Percentiles rank a stretch among this genome's conserved stretches.
Evolutionary conservation across 1,140 invertebrate species (phyloP).

Genomic region (Ladona fulva): DNA sequence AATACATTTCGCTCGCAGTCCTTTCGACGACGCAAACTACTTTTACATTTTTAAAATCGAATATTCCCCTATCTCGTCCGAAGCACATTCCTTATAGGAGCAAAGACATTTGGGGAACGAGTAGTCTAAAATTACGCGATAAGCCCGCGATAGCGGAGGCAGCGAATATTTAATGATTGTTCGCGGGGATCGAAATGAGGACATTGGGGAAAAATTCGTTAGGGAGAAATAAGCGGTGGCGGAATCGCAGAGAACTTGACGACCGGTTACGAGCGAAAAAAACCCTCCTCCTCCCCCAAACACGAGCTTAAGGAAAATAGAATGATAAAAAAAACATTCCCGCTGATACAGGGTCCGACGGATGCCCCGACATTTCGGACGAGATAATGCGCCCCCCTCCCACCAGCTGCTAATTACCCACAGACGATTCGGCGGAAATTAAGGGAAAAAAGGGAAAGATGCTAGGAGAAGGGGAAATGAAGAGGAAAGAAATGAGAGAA

Average conservation of each 20-base stretch:
- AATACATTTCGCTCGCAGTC: too few relatives aligned
- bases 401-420: constrained; percentile 3
- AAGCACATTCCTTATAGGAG: too few relatives aligned
- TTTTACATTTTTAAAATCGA: too few relatives aligned
- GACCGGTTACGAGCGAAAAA: not conserved
- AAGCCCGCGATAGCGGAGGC: not conserved
- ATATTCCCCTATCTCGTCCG: too few relatives aligned
- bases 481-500: not conserved
- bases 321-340: not conserved
- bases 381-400: not conserved
- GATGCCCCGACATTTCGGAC: constrained; percentile 8
- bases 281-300: not conserved
- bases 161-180: not conserved
- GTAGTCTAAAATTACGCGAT: too few relatives aligned
- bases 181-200: not conserved
- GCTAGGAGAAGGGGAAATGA: not conserved
- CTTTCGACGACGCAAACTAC: too few relatives aligned
- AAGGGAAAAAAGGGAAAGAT: too few relatives aligned
- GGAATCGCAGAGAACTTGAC: not conserved
- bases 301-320: not conserved
- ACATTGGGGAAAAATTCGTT: not conserved
- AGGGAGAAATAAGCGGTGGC: not conserved
- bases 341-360: constrained; percentile 5
- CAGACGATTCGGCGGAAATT: constrained; percentile 7
- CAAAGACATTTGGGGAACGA: too few relatives aligned